Conservation (phyloP, 1,140 invertebrate species). For the Pantala flavescens region DNA sequence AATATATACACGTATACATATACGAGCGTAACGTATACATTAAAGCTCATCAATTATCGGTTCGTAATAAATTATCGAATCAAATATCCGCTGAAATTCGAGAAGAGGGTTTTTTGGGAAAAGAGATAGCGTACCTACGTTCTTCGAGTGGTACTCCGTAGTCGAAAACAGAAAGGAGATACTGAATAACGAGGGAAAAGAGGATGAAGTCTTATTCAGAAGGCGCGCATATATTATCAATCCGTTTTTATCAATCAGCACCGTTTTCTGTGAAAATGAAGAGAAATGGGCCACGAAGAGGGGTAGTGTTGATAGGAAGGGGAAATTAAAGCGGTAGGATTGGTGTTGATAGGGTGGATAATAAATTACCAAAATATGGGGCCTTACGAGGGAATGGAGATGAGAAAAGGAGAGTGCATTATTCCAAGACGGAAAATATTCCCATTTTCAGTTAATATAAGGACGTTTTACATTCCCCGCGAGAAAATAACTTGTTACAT, state of each 20-base stretch:
- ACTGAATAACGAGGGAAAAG: background rate
- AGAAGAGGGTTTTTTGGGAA: background rate
- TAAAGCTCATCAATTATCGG: background rate
- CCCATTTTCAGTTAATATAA: no score
- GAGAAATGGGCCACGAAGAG: background rate
- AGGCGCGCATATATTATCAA: background rate
- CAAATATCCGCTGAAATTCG: background rate
- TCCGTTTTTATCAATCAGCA: background rate
- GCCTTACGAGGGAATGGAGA: background rate
- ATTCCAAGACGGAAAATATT: no score
- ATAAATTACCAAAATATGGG: slow-evolving; percentile 6
- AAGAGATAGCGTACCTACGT: background rate
- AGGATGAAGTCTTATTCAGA: background rate
- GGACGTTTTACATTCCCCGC: no score
- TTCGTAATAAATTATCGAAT: no score
- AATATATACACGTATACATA: background rate
- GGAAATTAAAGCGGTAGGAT: background rate
- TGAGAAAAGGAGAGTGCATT: background rate
- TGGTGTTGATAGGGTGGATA: background rate
- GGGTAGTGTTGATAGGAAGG: background rate
- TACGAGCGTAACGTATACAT: background rate
- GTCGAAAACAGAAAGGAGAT: background rate
- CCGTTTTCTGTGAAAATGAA: background rate
- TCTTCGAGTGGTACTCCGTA: background rate
- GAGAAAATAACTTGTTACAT: no score